Evolutionary conservation across 2,113 vertebrate genomes (phyloP).

Genomic region (Merops nubicus): DNA sequence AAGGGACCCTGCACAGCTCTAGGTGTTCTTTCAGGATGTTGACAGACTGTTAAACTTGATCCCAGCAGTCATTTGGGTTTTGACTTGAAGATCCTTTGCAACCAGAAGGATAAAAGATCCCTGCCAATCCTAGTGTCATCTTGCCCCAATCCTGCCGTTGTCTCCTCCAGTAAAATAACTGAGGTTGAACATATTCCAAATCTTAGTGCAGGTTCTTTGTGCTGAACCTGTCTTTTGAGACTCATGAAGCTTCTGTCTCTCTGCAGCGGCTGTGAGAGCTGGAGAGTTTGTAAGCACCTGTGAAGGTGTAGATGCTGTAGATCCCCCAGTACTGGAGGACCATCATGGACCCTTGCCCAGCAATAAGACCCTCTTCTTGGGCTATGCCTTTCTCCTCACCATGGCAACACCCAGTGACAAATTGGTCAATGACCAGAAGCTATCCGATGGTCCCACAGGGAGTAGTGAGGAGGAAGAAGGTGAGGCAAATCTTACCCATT

Average conservation of each 20-base stretch:
- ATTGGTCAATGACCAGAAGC: slow-evolving; percentile 72
- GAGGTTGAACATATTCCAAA: not conserved
- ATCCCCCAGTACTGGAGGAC: slow-evolving; percentile 64
- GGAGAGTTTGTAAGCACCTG: slow-evolving; percentile 77
- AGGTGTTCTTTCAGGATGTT: not conserved
- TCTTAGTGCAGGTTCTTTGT: not conserved
- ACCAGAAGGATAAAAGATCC: not conserved
- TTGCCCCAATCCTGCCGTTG: not conserved
- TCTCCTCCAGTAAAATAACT: not conserved
- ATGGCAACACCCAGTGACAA: slow-evolving; percentile 87
- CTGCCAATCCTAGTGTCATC: not conserved
- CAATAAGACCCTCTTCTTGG: slow-evolving; percentile 90
- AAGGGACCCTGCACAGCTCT: not conserved
- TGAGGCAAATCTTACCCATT: slow-evolving; percentile 57
- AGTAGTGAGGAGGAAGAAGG: slow-evolving; percentile 89
- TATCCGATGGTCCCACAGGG: slow-evolving; percentile 64
- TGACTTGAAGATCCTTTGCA: not conserved
- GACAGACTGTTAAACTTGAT: not conserved
- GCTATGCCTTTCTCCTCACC: slow-evolving; percentile 95
- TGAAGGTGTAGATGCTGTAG: slow-evolving; percentile 78
- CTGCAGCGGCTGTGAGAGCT: slow-evolving; percentile 61
- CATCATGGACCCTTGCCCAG: slow-evolving; percentile 88
- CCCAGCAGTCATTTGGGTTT: not conserved
- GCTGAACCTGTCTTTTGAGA: not conserved
- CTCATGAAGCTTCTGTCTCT: not conserved